These are phyloP conservation scores for Apeltes quadracus DNA, from an alignment of 2,113 vertebrate genomes.

Conservation along the genomic window DNA sequence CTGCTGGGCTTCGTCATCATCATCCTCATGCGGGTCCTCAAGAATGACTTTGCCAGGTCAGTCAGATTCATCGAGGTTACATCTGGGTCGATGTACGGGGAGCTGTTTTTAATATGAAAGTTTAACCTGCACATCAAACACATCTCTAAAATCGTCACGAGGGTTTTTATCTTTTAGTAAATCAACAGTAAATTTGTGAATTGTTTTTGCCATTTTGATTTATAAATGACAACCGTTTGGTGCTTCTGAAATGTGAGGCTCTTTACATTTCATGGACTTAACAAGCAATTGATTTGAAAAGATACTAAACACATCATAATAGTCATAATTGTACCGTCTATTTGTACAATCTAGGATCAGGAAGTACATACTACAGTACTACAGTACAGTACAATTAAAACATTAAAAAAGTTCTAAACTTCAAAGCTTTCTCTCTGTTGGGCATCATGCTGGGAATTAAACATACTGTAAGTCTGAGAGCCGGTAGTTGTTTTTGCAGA, in stretches of 20 bases:
- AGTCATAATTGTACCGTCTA: not conserved
- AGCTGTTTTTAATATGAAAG: not conserved
- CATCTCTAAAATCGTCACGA: not conserved
- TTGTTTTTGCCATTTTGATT: not conserved
- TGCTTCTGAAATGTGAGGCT: not conserved
- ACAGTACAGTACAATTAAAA: not conserved
- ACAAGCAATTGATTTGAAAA: not conserved
- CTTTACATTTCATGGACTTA: not conserved
- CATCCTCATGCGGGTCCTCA: constrained; percentile 93
- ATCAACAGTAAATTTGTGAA: not conserved
- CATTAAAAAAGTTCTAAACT: not conserved
- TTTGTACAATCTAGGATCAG: not conserved
- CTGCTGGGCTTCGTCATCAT: constrained; percentile 93
- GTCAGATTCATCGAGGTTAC: constrained; percentile 6
- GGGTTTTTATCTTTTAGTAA: not conserved
- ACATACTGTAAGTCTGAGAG: not conserved
- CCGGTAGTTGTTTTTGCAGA: not conserved
- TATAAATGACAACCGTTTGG: not conserved
- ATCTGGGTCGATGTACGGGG: not conserved
- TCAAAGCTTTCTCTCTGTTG: not conserved
- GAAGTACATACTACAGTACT: not conserved
- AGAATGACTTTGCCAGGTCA: constrained; percentile 90
- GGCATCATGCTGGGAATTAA: too few species aligned
- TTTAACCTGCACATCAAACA: not conserved
- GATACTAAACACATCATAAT: not conserved